A percentile compares a stretch with the other conserved stretches of the same genome.
These are phyloP conservation scores for Trachymyrmex septentrionalis DNA, from an alignment of 1,140 invertebrate species.

Conservation along the genomic window DNA sequence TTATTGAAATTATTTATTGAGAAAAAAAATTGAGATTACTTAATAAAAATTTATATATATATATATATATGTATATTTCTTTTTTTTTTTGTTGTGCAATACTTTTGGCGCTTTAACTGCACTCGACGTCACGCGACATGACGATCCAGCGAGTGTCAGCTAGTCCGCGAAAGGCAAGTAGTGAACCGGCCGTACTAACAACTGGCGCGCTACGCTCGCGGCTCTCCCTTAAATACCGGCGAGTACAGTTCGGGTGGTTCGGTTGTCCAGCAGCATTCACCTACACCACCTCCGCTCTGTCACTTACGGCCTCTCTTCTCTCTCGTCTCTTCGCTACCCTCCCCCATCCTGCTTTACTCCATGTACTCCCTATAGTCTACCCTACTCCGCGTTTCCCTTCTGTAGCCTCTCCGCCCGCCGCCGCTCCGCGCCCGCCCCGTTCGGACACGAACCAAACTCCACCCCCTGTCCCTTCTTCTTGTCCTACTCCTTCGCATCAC, in stretches of 20 bases:
- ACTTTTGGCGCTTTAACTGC: neutral
- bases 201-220: constrained; percentile 83
- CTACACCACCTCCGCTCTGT: constrained; percentile 72
- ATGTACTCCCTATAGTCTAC: constrained; percentile 55
- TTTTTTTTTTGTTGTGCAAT: neutral
- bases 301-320: constrained; percentile 65
- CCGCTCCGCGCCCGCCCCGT: constrained; percentile 17
- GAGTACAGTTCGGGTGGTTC: constrained; percentile 78
- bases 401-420: constrained; percentile 64
- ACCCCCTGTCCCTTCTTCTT: constrained; percentile 73
- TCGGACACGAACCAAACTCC: constrained; percentile 75
- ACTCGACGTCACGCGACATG: constrained; percentile 12
- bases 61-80: neutral
- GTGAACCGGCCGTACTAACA: constrained; percentile 79
- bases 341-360: constrained; percentile 19
- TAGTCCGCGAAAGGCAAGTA: constrained; percentile 79
- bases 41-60: neutral
- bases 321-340: constrained; percentile 33
- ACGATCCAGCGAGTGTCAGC: constrained; percentile 50
- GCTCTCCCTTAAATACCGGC: constrained; percentile 85
- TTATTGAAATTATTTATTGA: neutral
- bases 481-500: constrained; percentile 70
- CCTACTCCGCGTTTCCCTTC: constrained; percentile 75
- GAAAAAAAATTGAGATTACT: neutral
- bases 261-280: constrained; percentile 81